A percentile compares a stretch with the other conserved stretches of the same genome.
Conservation (phyloP, 2,797 vertebrate genomes). For the Chrosomus eos region DNA sequence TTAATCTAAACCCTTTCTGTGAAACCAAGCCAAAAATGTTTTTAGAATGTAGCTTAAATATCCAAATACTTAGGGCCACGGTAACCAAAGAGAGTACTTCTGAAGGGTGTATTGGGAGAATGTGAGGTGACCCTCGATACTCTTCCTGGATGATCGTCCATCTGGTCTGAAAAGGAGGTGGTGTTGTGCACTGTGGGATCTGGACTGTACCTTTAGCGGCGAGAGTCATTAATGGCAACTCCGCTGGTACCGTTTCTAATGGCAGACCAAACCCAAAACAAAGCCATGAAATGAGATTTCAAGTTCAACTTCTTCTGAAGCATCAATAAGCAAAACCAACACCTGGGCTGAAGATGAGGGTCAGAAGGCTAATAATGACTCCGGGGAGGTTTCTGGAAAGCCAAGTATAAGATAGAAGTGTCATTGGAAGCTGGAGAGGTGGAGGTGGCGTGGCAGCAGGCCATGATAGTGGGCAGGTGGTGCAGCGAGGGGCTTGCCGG, state of each 20-base stretch:
- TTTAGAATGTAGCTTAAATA: neutral
- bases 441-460: slow-evolving; percentile 10
- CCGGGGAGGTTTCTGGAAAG: slow-evolving; percentile 40
- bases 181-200: neutral
- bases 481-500: slow-evolving; percentile 13
- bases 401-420: slow-evolving; percentile 7
- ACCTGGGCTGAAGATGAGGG: slow-evolving; percentile 29
- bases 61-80: neutral
- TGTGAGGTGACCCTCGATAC: neutral
- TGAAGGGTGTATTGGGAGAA: slow-evolving; percentile 11
- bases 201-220: neutral
- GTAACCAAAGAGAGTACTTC: neutral
- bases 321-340: slow-evolving; percentile 15
- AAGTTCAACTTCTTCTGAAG: slow-evolving; percentile 5
- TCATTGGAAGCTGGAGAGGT: slow-evolving; percentile 3
- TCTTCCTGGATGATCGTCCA: slow-evolving; percentile 9
- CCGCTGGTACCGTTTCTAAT: neutral
- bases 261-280: neutral
- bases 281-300: slow-evolving; percentile 4
- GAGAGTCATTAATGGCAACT: neutral
- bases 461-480: slow-evolving; percentile 32
- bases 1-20: too few relatives aligned
- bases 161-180: slow-evolving; percentile 24
- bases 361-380: slow-evolving; percentile 45
- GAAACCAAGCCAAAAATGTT: neutral